Evolutionary conservation across 1,140 invertebrate species (phyloP).

Genomic region (Hycleus cichorii): DNA sequence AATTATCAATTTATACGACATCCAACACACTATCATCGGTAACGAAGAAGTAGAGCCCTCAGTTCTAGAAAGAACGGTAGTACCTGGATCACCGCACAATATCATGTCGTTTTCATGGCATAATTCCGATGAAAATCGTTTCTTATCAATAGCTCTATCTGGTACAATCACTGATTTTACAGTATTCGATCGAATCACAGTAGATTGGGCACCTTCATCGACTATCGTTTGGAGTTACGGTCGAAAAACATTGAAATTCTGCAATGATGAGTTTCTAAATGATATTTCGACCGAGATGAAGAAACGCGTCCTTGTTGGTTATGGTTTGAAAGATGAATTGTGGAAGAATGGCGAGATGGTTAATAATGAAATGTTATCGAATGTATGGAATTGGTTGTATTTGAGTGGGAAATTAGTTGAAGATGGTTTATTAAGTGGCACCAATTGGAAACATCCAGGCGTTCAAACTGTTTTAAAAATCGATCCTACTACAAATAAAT

Average conservation of each 20-base stretch:
- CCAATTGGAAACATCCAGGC: constrained; percentile 59
- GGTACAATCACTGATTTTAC: constrained; percentile 62
- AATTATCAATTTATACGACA: constrained; percentile 67
- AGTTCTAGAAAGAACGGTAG: constrained; percentile 64
- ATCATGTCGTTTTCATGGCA: constrained; percentile 79
- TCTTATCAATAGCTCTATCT: constrained; percentile 59
- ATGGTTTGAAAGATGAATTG: constrained; percentile 65
- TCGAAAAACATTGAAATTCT: constrained; percentile 56
- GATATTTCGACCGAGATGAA: constrained; percentile 72
- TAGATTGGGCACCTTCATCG: constrained; percentile 67
- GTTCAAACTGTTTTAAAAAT: constrained; percentile 56
- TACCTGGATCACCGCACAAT: constrained; percentile 45
- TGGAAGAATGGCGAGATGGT: constrained; percentile 60
- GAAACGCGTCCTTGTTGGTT: constrained; percentile 60
- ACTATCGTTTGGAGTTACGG: constrained; percentile 69
- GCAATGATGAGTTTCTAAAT: constrained; percentile 40
- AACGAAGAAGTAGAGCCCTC: constrained; percentile 68
- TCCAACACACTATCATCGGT: constrained; percentile 62
- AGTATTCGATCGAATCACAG: constrained; percentile 72
- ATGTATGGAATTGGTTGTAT: constrained; percentile 68
- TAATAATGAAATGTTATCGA: constrained; percentile 51
- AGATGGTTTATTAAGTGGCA: constrained; percentile 49
- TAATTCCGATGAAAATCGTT: constrained; percentile 65
- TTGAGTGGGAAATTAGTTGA: constrained; percentile 63
- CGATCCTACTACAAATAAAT: constrained; percentile 43